Conservation (phyloP, 2,888 invertebrate species). For the Azorinus chamasolen region DNA sequence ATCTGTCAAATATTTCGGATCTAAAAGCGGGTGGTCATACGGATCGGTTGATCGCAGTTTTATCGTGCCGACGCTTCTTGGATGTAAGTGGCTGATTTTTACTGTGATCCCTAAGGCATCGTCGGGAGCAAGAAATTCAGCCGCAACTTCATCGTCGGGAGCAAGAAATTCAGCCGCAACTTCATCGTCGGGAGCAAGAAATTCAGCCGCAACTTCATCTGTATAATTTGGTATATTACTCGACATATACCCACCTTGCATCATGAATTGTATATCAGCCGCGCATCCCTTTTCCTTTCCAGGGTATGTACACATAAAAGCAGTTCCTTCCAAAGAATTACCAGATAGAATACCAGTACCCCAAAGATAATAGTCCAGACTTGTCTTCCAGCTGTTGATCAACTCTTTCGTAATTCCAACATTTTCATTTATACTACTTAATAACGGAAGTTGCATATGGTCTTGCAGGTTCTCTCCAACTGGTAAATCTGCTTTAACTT, state of each 20-base stretch:
- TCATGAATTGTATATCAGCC: conserved; percentile 51
- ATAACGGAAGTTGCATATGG: conserved; percentile 29
- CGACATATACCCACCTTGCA: conserved; percentile 19
- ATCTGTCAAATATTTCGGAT: conserved; percentile 94
- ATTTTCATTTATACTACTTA: conserved; percentile 28
- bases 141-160: conserved; percentile 10
- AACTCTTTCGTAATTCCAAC: conserved; percentile 35
- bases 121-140: conserved; percentile 14
- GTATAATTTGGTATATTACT: conserved; percentile 23
- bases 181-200: conserved; percentile 2
- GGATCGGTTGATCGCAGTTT: conserved; percentile 92
- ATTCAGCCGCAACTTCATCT: conserved; percentile 36
- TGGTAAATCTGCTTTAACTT: conserved; percentile 79
- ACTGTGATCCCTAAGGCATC: not conserved
- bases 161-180: conserved; percentile 29
- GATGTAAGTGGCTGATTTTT: conserved; percentile 73
- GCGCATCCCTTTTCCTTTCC: conserved; percentile 43
- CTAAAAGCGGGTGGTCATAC: conserved; percentile 92
- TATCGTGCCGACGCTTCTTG: conserved; percentile 93
- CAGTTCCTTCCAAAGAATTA: conserved; percentile 43
- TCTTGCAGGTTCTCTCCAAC: conserved; percentile 71
- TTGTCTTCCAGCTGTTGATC: conserved; percentile 24
- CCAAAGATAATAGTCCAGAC: conserved; percentile 41
- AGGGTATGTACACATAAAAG: conserved; percentile 46
- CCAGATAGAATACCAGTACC: conserved; percentile 35